Conservation (phyloP, 2,888 invertebrate genomes). For the Eupeodes luniger region DNA sequence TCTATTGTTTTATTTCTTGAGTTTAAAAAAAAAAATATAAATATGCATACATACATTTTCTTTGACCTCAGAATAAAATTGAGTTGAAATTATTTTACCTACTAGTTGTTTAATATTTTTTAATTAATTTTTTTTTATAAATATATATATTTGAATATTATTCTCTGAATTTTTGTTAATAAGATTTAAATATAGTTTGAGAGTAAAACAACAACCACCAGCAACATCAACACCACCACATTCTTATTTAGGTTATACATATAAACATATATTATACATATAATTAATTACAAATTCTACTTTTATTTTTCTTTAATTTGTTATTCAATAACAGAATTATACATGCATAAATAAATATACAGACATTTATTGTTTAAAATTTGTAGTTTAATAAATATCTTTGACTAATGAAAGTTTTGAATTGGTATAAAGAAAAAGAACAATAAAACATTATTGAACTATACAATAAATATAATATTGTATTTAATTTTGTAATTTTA, state of each 20-base stretch:
- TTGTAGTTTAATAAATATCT: constrained; percentile 47
- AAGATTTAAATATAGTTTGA: constrained; percentile 29
- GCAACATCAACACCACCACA: constrained; percentile 58
- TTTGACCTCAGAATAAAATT: constrained; percentile 14
- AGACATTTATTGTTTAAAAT: constrained; percentile 14
- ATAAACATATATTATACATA: constrained; percentile 25
- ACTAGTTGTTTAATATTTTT: constrained; percentile 6
- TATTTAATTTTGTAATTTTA: constrained; percentile 49
- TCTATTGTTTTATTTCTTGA: constrained; percentile 10
- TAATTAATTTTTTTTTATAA: not conserved
- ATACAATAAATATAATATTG: constrained; percentile 12
- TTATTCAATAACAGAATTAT: constrained; percentile 54
- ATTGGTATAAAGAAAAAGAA: constrained; percentile 18
- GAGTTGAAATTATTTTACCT: constrained; percentile 30
- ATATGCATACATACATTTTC: constrained; percentile 26
- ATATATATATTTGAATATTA: constrained; percentile 5
- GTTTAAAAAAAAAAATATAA: not conserved
- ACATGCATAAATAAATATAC: constrained; percentile 5
- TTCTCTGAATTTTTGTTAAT: constrained; percentile 17
- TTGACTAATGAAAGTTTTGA: constrained; percentile 1
- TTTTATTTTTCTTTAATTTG: constrained; percentile 62
- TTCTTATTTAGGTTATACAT: constrained; percentile 59
- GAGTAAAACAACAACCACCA: constrained; percentile 36
- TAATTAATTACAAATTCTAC: constrained; percentile 12
- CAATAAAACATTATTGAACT: constrained; percentile 25